Base-by-base conservation (phyloP, 2,888 invertebrate genomes). In the Drosophila histrio region DNA sequence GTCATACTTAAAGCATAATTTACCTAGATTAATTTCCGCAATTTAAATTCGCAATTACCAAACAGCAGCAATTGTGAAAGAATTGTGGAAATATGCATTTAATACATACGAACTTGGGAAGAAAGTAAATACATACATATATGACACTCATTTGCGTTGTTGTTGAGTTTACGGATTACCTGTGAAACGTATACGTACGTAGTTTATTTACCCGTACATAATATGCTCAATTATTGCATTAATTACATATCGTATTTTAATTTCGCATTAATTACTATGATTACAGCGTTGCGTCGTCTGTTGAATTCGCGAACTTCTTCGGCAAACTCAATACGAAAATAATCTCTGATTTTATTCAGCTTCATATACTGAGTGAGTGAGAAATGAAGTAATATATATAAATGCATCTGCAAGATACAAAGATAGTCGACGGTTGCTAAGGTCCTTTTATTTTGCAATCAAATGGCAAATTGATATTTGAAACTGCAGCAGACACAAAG, bases 391-490 rank as follows among this genome's bases (percentile, higher is more conserved):
- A 22, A 22, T 9, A 22, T 15, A 39, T 26, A 44, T 24, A 30
- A 50, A 28, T 21, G 43, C 17, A 34, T 30, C 52, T 53, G 15
- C 8, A 13, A 22, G 22, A 38, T 32, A 19, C 3, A 26, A 21
- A 9, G 19, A 13, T 13, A 39, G 21, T 24, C n/a, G 24, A 44
- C 2, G 13, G 15, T 39, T 30, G 21, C 52, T 19, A 6, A 7
- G 17, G 17, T 41, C 1, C 52, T 57, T 30, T 47, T 47, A 53
- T 36, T 34, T 44, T 38, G 74, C 67, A 71, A 79, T 74, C 71
- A 77, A 39, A 74, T 60, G 32, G 39, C 71, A 61, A 83, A 77
- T 77, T 75, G 75, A 75, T 77, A 80, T 77, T 77, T 74, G 77
- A 61, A 74, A 70, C 62, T 73, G 73, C 61, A 61, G 43, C 26